phyloP scores from a whole-genome alignment of 30 jellyfish, hydroid and myxozoan genomes.

The Nemopilema nomurai region DNA sequence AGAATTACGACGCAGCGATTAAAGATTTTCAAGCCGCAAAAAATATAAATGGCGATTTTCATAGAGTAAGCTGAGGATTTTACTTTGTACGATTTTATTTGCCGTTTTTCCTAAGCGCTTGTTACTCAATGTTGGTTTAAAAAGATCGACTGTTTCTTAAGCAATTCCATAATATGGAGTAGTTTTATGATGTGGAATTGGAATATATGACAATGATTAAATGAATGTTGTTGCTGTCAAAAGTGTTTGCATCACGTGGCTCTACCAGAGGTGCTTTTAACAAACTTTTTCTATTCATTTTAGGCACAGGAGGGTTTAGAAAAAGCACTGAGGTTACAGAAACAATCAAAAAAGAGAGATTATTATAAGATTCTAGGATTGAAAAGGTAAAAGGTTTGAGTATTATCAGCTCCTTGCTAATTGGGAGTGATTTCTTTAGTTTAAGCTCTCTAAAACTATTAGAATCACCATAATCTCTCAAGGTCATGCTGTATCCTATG shows the following conservation, averaged over 20 bases:
- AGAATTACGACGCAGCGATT: conserved; percentile 83
- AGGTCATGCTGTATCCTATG: too few relatives aligned
- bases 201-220: too few relatives aligned
- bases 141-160: not conserved
- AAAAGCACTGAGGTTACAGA: conserved; percentile 71
- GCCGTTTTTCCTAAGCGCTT: not conserved
- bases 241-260: too few relatives aligned
- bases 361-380: conserved; percentile 87
- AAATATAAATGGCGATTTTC: conserved; percentile 83
- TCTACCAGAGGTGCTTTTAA: too few relatives aligned
- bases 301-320: conserved; percentile 91
- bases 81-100: not conserved
- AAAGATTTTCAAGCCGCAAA: conserved; percentile 92
- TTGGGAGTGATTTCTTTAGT: not conserved
- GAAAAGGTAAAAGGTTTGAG: conserved; percentile 51
- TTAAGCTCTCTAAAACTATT: not conserved
- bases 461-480: too few relatives aligned
- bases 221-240: too few relatives aligned
- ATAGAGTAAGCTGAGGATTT: conserved; percentile 59
- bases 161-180: not conserved
- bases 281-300: conserved; percentile 1
- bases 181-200: too few relatives aligned
- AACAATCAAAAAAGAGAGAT: conserved; percentile 89
- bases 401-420: not conserved
- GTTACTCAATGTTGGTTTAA: not conserved